phyloP scores from a whole-genome alignment of 2,113 vertebrate genomes.

The Corydoras maculifer region DNA sequence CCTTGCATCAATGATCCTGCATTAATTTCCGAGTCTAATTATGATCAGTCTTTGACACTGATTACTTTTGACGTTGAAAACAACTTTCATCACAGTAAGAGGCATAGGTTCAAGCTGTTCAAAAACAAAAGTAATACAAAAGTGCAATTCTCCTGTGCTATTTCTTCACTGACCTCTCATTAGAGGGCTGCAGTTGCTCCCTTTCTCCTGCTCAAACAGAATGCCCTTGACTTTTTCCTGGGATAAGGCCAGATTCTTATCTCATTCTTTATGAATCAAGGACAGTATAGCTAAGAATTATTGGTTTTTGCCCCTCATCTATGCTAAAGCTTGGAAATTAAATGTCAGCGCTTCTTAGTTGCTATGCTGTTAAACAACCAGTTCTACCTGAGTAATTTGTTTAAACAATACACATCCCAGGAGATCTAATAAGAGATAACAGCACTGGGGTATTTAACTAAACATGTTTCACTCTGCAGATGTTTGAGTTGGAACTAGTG shows the following conservation, averaged over 20 bases:
- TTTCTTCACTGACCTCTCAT: conserved; percentile 25
- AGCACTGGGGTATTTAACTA: too few relatives aligned
- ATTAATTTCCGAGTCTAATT: conserved; percentile 30
- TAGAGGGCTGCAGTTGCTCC: neutral
- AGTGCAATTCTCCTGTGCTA: conserved; percentile 7
- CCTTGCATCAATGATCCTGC: conserved; percentile 29
- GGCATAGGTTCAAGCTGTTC: neutral
- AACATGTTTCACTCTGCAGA: too few relatives aligned
- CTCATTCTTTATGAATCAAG: conserved; percentile 3
- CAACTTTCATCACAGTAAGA: conserved; percentile 19
- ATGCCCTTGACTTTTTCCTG: conserved; percentile 18
- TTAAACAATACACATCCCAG: too few relatives aligned
- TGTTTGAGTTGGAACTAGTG: too few relatives aligned
- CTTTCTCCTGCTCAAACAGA: conserved; percentile 5
- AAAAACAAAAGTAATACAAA: conserved; percentile 9
- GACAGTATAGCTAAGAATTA: conserved; percentile 19
- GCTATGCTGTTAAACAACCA: too few relatives aligned
- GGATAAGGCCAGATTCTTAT: conserved; percentile 12
- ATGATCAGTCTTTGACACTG: conserved; percentile 15
- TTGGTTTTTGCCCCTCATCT: conserved; percentile 20
- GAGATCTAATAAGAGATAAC: too few relatives aligned
- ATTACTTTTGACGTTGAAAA: conserved; percentile 25
- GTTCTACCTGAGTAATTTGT: too few relatives aligned
- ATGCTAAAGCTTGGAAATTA: conserved; percentile 24
- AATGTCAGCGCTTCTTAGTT: conserved; percentile 15